phyloP scores from a whole-genome alignment of 2,113 vertebrate genomes.

The Heterochromis multidens region DNA sequence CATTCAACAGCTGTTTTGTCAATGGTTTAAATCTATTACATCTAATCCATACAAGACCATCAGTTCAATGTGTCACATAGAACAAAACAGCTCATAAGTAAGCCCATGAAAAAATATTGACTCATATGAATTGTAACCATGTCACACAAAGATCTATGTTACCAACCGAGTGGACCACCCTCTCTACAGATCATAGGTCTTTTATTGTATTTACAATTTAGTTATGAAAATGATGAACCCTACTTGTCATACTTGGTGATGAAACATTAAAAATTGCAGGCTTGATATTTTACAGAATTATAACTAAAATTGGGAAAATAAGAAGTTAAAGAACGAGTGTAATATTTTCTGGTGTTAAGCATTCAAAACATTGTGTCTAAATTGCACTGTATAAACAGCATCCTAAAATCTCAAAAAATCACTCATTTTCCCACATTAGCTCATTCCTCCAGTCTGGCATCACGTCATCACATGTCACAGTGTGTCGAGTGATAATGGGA shows the following conservation, averaged over 20 bases:
- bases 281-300: background rate
- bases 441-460: background rate
- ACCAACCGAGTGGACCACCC: background rate
- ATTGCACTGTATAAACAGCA: background rate
- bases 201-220: background rate
- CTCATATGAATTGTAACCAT: background rate
- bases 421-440: too few relatives aligned
- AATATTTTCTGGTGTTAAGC: background rate
- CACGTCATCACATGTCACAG: accelerated
- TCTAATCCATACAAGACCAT: background rate
- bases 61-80: background rate
- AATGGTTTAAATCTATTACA: background rate
- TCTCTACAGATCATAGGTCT: background rate
- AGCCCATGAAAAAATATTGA: background rate
- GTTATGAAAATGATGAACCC: background rate
- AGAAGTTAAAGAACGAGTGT: background rate
- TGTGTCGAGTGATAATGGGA: too few relatives aligned
- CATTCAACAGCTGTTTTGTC: background rate
- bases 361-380: background rate
- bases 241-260: background rate
- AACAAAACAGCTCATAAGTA: background rate
- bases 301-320: background rate
- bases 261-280: background rate
- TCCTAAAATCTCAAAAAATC: background rate
- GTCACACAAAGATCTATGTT: accelerated